These are phyloP conservation scores for Pachyramphus minor DNA, from an alignment of 2,113 vertebrate species.

Conservation along the genomic window DNA sequence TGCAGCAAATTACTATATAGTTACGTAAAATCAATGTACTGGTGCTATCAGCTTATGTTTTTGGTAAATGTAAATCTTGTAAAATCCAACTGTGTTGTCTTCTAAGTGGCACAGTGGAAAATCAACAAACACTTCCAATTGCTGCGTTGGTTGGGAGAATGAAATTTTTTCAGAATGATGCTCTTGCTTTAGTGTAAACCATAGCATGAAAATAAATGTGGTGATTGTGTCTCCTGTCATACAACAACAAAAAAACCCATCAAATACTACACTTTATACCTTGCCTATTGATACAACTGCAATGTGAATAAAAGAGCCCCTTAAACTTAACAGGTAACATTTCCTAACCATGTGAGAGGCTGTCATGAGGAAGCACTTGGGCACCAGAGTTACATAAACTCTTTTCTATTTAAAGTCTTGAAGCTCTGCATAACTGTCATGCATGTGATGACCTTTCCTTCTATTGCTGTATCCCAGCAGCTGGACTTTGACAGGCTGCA, in stretches of 20 bases:
- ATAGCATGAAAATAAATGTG: background rate
- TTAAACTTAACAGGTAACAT: background rate
- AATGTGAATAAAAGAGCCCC: background rate
- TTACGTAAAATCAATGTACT: background rate
- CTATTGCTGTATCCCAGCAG: background rate
- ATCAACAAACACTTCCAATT: background rate
- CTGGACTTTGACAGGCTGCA: background rate
- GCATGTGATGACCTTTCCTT: background rate
- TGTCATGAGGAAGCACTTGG: slow-evolving; percentile 19
- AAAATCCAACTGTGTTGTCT: background rate
- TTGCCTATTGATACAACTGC: background rate
- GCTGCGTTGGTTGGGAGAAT: background rate
- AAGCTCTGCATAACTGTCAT: background rate
- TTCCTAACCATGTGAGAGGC: background rate
- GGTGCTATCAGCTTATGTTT: background rate
- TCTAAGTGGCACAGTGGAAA: background rate
- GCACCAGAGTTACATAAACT: background rate
- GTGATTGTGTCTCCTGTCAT: background rate
- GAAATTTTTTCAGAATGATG: background rate
- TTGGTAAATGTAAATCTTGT: background rate
- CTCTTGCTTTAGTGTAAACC: background rate
- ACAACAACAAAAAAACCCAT: background rate
- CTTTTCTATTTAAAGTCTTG: slow-evolving; percentile 24
- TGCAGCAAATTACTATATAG: background rate
- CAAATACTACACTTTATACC: background rate